Evolutionary conservation across 2,113 vertebrate species (phyloP), one percentile per base, ranked within the genome.

Genomic region (Scatophagus argus): DNA sequence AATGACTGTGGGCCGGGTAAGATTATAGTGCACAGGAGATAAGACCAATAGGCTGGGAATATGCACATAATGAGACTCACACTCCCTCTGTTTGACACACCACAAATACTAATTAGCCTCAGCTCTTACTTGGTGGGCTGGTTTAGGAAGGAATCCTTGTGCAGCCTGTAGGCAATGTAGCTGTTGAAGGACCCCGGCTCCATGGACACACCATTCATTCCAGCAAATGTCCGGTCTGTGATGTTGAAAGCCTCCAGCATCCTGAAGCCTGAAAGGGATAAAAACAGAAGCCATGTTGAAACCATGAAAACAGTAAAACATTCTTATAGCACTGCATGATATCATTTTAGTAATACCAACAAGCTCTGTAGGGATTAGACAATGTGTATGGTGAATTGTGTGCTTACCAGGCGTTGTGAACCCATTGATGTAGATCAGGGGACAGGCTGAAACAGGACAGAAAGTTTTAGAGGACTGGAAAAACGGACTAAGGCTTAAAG

Each of bases 161-260:
- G 98, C 68, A 99, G 93, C 64, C 94, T 96, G 79, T 98, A 99
- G 29, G 97, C 93, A 8, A 97, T 94, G 82, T 94, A 95, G 92
- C 97, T 97, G 90, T 98, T 98, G 83, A 98, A 99, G 69, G 98
- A 97, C 49, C 98, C 98, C 0, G 98, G 82, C 89, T 98, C 97
- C 96, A 99, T 94, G 70, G 98, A 99, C 5, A 99, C 93, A 0
- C 98, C 98, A 81, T 97, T 97, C 79, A 98, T 95, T 41, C 94
- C 96, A 34, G 96, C 97, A 66, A 97, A 98, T 5, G 94, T 96
- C 79, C 94, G 96, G 92, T 98, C 97, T 51, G 98, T 99, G 77
- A 99, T 93, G 84, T 99, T 99, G 87, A 99, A 99, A 19, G 97
- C 95, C 84, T 99, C 98, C 73, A 99, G 93, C 98, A 99, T 99